phyloP scores from a whole-genome alignment of 2,888 invertebrate species.

The Poecilobothrus nobilitatus region DNA sequence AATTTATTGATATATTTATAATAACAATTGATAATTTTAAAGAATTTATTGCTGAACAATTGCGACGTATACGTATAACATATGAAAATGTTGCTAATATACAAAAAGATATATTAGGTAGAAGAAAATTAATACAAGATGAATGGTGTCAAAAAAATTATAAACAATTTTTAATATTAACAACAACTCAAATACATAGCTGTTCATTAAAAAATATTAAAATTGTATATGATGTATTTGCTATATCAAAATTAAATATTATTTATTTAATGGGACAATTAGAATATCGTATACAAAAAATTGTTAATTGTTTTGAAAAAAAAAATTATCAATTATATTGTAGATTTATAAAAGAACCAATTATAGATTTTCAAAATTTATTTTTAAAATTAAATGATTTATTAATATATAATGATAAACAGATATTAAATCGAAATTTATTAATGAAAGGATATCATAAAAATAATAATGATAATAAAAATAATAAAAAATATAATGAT shows the following conservation, averaged over 20 bases:
- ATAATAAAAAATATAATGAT: neutral
- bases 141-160: conserved; percentile 31
- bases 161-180: conserved; percentile 31
- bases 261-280: conserved; percentile 34
- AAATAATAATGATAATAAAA: neutral
- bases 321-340: conserved; percentile 32
- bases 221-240: conserved; percentile 32
- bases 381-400: conserved; percentile 34
- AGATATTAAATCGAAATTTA: conserved; percentile 27
- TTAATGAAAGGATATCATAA: conserved; percentile 4
- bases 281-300: conserved; percentile 35
- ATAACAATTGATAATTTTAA: conserved; percentile 35
- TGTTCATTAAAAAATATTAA: conserved; percentile 30
- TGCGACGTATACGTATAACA: conserved; percentile 27
- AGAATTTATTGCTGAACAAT: conserved; percentile 31
- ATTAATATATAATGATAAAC: conserved; percentile 35
- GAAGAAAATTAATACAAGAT: conserved; percentile 24
- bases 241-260: conserved; percentile 33
- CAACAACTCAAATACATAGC: conserved; percentile 31
- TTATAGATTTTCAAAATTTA: conserved; percentile 32
- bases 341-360: conserved; percentile 32
- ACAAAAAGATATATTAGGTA: conserved; percentile 28
- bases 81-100: conserved; percentile 31
- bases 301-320: conserved; percentile 35
- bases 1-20: conserved; percentile 32